phyloP scores from a whole-genome alignment of 2,797 vertebrate species.

The Aselliscus stoliczkanus region DNA sequence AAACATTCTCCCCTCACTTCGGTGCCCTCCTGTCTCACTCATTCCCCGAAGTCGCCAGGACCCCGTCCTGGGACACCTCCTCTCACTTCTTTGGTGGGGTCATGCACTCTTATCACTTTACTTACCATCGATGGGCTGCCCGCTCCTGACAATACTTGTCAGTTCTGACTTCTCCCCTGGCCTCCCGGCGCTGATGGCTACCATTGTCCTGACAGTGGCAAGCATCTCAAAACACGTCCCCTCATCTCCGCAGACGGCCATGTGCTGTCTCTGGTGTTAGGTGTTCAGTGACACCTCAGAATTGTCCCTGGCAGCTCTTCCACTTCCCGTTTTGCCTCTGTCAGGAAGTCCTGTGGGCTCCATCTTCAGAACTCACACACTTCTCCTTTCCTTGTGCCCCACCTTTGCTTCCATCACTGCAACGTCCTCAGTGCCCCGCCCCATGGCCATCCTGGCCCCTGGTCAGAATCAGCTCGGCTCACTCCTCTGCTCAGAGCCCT shows the following conservation, averaged over 20 bases:
- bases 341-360: neutral
- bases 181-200: neutral
- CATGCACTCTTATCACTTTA: neutral
- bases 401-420: neutral
- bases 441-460: neutral
- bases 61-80: neutral
- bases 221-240: neutral
- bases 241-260: neutral
- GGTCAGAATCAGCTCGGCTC: neutral
- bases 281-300: neutral
- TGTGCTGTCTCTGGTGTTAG: neutral
- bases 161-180: neutral
- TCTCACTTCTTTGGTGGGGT: neutral
- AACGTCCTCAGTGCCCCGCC: too few relatives aligned
- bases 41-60: rapidly evolving
- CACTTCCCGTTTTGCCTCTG: neutral
- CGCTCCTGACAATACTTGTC: neutral
- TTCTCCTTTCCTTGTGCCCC: neutral
- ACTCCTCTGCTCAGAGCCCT: neutral
- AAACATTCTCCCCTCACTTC: neutral
- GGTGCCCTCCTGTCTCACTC: neutral
- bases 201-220: neutral
- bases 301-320: neutral
- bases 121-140: neutral
- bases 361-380: neutral